Evolutionary conservation across 1,140 invertebrate genomes (phyloP), one percentile per base, ranked within the genome.

Genomic region (Ips typographus): DNA sequence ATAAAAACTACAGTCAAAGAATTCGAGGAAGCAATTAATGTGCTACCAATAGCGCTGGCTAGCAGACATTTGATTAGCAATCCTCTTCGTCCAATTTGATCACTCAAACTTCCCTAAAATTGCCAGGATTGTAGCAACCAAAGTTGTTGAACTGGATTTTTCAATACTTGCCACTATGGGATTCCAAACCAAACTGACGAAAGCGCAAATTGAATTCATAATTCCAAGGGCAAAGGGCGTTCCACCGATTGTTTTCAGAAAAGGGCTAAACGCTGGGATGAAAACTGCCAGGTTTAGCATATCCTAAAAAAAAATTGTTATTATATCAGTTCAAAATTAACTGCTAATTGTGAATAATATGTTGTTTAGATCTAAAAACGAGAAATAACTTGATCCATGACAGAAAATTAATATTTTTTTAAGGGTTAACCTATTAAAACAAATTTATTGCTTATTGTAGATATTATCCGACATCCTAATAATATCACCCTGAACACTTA

Each of bases 21-120:
- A 44, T 40, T 36, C 8, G 72, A 63, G 40, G 40, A 56, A 41
- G 39, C 44, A 6, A 53, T 40, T 56, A 59, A 51, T 65, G 53
- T 22, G 65, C 57, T 74, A n/a, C 70, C 71, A n/a, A 70, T 41
- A 1, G 65, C 53, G 44, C 60, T 63, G 1, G 70, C 60, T 7
- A 49, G 2, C 8, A 74, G 36, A 47, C 72, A 72, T 60, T 64
- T 69, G 4, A 72, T 36, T 41, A 72, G 40, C 2, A 72, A 55
- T 6, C 49, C 49, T 61, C 67, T 70, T 53, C 71, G 53, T 43
- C 72, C 72, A 1, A 70, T 42, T 42, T 52, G 61, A 44, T 74
- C 72, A 52, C 72, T 74, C 58, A 74, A 72, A 68, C 72, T 72
- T 1, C 72, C 72, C 72, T 74, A 60, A 68, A 73, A 55, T 55